phyloP scores from a whole-genome alignment of 2,113 vertebrate species.

The Ibidorhyncha struthersii region DNA sequence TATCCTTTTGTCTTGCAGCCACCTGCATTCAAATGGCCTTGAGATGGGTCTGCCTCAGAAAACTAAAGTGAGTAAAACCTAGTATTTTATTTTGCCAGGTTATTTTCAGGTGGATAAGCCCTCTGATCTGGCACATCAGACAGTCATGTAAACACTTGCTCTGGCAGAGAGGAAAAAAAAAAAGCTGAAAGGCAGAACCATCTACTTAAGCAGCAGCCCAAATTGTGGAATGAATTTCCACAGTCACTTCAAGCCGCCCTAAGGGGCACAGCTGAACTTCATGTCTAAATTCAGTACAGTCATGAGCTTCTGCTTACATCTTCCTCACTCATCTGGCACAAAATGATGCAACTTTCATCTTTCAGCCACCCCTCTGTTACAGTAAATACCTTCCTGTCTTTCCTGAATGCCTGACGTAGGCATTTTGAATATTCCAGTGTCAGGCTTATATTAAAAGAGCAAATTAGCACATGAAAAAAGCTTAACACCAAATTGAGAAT shows the following conservation, averaged over 20 bases:
- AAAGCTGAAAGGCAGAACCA: background rate
- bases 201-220: background rate
- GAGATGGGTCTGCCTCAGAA: background rate
- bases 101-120: background rate
- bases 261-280: background rate
- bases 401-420: background rate
- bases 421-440: background rate
- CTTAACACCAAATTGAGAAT: background rate
- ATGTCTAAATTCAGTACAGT: background rate
- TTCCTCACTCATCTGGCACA: background rate
- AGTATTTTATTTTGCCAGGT: background rate
- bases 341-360: background rate
- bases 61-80: background rate
- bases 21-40: background rate
- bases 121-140: background rate
- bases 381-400: background rate
- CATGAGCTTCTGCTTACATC: background rate
- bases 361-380: background rate
- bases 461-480: background rate
- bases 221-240: background rate
- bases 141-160: background rate
- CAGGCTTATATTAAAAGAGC: background rate
- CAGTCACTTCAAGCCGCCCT: background rate
- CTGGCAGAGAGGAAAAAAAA: background rate
- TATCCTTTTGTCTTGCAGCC: background rate